These are phyloP conservation scores for Cisticola juncidis DNA, from an alignment of 2,113 vertebrate species.

Conservation along the genomic window DNA sequence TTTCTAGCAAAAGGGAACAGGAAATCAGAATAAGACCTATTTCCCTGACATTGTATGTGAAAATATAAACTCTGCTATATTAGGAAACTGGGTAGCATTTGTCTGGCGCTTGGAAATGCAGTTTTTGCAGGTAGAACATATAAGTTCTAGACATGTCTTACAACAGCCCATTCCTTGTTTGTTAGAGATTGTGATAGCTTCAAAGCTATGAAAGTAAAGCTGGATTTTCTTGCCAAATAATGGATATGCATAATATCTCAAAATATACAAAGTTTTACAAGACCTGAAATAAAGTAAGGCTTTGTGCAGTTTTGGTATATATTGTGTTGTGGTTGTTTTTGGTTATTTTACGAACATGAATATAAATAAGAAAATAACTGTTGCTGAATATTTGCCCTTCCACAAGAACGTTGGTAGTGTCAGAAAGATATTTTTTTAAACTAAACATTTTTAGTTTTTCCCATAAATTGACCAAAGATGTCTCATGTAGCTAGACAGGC, in stretches of 20 bases:
- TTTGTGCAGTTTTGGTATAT: neutral
- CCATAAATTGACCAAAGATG: neutral
- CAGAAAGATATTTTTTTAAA: neutral
- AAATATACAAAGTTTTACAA: neutral
- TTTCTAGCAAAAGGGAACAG: neutral
- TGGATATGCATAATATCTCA: neutral
- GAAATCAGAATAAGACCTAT: neutral
- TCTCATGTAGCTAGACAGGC: neutral
- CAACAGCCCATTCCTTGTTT: neutral
- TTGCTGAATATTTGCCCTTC: neutral
- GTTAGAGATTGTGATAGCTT: neutral
- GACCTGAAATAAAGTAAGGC: neutral
- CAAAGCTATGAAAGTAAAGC: neutral
- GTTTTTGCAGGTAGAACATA: neutral
- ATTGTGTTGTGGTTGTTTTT: rapidly evolving
- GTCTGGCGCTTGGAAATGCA: neutral
- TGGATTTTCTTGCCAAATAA: neutral
- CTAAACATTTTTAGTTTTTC: neutral
- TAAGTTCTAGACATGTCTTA: neutral
- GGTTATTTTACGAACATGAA: rapidly evolving
- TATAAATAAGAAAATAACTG: neutral
- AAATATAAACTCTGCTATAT: neutral
- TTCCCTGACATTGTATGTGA: neutral
- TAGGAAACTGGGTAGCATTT: neutral
- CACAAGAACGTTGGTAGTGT: neutral